Percentiles rank a stretch among this genome's conserved stretches.
These are phyloP conservation scores for Fragum sueziense DNA, from an alignment of 2,888 invertebrate species.

Conservation along the genomic window DNA sequence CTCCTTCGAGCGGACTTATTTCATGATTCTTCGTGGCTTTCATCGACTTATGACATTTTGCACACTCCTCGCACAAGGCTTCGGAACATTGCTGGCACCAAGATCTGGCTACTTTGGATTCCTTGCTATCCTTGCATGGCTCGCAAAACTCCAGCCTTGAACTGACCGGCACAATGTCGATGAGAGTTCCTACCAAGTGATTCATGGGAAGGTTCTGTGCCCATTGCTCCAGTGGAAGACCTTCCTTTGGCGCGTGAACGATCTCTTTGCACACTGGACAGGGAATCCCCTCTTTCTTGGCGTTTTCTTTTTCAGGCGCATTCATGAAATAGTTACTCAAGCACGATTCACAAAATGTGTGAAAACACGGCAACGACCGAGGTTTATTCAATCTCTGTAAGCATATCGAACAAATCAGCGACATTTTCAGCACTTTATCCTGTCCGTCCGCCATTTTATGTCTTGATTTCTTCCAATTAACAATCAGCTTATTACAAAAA, in stretches of 20 bases:
- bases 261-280: constrained; percentile 60
- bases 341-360: constrained; percentile 61
- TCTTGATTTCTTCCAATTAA: too few species aligned
- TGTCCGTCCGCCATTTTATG: constrained; percentile 50
- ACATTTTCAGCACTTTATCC: constrained; percentile 58
- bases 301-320: constrained; percentile 53
- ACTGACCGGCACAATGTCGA: constrained; percentile 58
- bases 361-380: constrained; percentile 57
- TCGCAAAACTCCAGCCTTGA: constrained; percentile 59
- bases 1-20: constrained; percentile 56
- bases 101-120: constrained; percentile 56
- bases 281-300: constrained; percentile 57
- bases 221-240: constrained; percentile 53
- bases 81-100: constrained; percentile 65
- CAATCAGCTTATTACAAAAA: too few species aligned
- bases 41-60: constrained; percentile 62
- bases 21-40: constrained; percentile 62
- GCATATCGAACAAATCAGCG: constrained; percentile 60
- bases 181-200: constrained; percentile 59
- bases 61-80: constrained; percentile 62
- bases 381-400: constrained; percentile 56
- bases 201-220: constrained; percentile 64
- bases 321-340: constrained; percentile 54
- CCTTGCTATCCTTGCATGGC: constrained; percentile 58
- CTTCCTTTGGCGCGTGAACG: constrained; percentile 51